Evolutionary conservation across 2,888 invertebrate genomes (phyloP).

Genomic region (Cantharis rustica): DNA sequence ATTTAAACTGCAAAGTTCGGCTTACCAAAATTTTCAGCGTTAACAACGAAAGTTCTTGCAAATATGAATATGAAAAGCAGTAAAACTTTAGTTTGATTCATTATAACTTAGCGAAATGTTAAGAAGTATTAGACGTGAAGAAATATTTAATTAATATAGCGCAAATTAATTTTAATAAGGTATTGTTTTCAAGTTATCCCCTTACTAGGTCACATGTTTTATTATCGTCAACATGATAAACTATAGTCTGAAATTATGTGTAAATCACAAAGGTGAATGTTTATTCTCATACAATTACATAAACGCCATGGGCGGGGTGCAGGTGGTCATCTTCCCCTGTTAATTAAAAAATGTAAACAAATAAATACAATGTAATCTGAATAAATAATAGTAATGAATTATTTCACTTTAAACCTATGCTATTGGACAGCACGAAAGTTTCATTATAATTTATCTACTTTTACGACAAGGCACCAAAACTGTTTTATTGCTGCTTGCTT

Average conservation of each 20-base stretch:
- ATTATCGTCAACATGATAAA: neutral
- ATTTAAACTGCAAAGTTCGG: neutral
- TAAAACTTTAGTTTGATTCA: neutral
- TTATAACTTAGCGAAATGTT: neutral
- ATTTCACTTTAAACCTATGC: no score
- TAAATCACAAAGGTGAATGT: neutral
- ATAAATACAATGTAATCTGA: no score
- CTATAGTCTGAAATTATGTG: neutral
- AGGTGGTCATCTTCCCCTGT: no score
- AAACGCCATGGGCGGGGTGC: neutral
- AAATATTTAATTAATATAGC: neutral
- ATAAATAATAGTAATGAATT: no score
- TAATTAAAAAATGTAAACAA: no score
- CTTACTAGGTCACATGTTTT: neutral
- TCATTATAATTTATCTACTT: no score
- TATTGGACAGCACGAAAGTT: no score
- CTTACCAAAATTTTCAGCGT: neutral
- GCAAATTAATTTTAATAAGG: neutral
- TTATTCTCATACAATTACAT: neutral
- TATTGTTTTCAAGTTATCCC: neutral
- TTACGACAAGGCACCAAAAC: no score
- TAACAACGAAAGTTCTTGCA: neutral
- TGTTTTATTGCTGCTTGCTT: no score
- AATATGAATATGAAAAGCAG: neutral
- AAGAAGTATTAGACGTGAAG: neutral